Evolutionary conservation across 2,113 vertebrate genomes (phyloP).

Genomic region (Nesospiza acunhae): DNA sequence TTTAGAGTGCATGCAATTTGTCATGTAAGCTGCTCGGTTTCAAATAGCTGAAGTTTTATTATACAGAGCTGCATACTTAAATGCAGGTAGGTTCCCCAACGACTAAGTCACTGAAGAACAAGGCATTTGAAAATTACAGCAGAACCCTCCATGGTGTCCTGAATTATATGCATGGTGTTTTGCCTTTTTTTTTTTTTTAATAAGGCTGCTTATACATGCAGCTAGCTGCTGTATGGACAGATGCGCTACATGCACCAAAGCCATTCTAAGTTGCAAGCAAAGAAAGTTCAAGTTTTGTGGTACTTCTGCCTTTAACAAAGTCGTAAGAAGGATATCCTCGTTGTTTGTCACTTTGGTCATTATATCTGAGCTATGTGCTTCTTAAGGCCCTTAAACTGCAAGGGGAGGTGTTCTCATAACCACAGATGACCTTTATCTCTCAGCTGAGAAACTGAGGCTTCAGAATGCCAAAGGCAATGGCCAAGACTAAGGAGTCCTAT

Average conservation of each 20-base stretch:
- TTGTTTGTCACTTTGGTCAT: not conserved
- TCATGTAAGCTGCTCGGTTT: conserved; percentile 36
- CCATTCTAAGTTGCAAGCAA: conserved; percentile 64
- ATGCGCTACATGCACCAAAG: conserved; percentile 52
- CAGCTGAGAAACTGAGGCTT: not conserved
- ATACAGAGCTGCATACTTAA: not conserved
- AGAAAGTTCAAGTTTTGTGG: not conserved
- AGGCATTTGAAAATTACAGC: not conserved
- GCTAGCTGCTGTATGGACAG: conserved; percentile 32
- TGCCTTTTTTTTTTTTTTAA: not conserved
- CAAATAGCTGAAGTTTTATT: not conserved
- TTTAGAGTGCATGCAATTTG: conserved; percentile 48
- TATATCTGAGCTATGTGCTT: not conserved
- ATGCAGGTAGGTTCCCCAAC: not conserved
- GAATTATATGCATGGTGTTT: not conserved
- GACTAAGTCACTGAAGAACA: conserved; percentile 2
- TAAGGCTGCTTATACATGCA: conserved; percentile 47
- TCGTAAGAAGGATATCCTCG: not conserved
- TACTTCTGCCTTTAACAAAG: not conserved
- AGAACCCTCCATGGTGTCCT: not conserved
- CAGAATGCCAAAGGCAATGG: not conserved
- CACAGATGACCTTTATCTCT: not conserved
- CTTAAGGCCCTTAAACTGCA: not conserved
- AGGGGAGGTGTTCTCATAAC: not conserved
- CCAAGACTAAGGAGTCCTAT: not conserved